phyloP scores from a whole-genome alignment of 2,888 invertebrate genomes.

The Trissolcus brochymenae region DNA sequence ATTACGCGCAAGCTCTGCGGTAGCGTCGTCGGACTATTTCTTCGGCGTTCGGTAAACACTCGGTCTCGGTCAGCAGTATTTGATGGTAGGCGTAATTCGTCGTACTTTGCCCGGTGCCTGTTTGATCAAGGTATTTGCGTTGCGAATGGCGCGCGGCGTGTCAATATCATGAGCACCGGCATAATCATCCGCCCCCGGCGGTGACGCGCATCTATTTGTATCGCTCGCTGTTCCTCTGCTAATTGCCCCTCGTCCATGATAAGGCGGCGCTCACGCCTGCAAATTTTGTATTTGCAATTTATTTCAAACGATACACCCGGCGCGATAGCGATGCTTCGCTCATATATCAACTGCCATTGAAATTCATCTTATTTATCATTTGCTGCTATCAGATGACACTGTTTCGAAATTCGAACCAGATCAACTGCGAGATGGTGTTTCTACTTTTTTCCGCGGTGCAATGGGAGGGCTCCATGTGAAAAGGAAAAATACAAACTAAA shows the following conservation, averaged over 20 bases:
- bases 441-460: too few relatives aligned
- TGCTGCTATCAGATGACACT: not conserved
- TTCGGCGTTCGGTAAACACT: constrained; percentile 8
- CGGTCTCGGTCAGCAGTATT: too few relatives aligned
- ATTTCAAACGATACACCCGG: not conserved
- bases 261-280: not conserved
- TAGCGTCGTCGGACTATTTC: constrained; percentile 40
- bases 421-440: not conserved
- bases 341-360: not conserved
- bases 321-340: not conserved
- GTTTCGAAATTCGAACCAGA: not conserved
- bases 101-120: constrained; percentile 60
- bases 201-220: constrained; percentile 12
- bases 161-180: constrained; percentile 63
- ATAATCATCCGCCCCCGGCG: constrained; percentile 16
- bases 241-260: constrained; percentile 4
- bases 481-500: too few relatives aligned
- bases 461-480: too few relatives aligned
- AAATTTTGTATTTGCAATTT: not conserved
- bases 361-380: not conserved
- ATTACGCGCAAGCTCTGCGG: constrained; percentile 23
- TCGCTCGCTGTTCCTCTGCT: not conserved
- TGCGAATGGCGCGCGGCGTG: constrained; percentile 69
- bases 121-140: constrained; percentile 70
- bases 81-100: constrained; percentile 56